Evolutionary conservation across 2,113 vertebrate species (phyloP).

Genomic region (Sylvia atricapilla): DNA sequence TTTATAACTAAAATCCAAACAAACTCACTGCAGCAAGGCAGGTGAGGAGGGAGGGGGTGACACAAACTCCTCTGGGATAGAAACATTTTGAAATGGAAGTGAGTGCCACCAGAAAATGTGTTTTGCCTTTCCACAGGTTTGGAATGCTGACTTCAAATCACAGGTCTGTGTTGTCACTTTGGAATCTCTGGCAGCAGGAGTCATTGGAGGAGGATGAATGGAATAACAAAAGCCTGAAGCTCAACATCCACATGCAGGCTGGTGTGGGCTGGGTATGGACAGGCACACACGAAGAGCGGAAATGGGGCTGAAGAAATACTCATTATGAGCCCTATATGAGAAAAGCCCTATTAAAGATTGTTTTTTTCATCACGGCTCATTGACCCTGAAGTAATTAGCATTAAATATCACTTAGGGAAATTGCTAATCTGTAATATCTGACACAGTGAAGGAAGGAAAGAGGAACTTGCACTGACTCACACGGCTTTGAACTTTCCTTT

Average conservation of each 20-base stretch:
- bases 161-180: fast-evolving
- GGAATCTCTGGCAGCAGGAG: background rate
- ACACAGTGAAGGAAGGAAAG: background rate
- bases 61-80: background rate
- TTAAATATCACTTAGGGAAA: slow-evolving; percentile 64
- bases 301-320: background rate
- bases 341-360: slow-evolving; percentile 32
- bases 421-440: slow-evolving; percentile 34
- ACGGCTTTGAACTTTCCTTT: slow-evolving; percentile 54
- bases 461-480: background rate
- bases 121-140: background rate
- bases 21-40: background rate
- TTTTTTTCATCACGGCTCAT: slow-evolving; percentile 47
- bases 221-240: background rate
- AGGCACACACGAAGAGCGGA: background rate
- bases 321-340: background rate
- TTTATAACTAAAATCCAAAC: background rate
- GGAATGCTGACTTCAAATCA: background rate
- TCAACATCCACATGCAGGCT: background rate
- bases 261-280: background rate
- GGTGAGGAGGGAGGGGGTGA: too few species aligned
- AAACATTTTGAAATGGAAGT: background rate
- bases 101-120: background rate
- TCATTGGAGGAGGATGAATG: background rate
- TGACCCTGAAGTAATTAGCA: slow-evolving; percentile 58